phyloP scores from a whole-genome alignment of 2,797 vertebrate genomes.

The Rallus crepitans region DNA sequence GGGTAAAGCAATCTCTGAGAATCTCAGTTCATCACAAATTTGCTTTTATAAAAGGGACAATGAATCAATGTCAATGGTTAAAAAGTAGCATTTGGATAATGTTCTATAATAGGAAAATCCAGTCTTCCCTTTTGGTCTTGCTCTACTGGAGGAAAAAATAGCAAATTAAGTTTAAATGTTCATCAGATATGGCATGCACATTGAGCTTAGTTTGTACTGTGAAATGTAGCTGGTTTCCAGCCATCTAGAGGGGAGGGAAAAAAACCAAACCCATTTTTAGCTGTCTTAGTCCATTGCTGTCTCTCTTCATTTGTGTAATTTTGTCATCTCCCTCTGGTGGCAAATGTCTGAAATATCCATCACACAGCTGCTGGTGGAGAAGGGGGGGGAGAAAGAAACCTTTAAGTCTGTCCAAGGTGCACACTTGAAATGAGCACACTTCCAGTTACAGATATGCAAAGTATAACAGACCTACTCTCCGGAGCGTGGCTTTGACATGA shows the following conservation, averaged over 20 bases:
- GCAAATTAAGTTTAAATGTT: background rate
- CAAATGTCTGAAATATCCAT: background rate
- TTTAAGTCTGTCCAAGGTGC: background rate
- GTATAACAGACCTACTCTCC: background rate
- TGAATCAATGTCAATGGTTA: background rate
- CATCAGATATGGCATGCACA: background rate
- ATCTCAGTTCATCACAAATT: background rate
- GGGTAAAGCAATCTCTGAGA: background rate
- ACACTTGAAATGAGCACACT: background rate
- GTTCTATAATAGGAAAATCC: background rate
- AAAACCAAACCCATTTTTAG: background rate
- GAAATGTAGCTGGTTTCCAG: conserved; percentile 7
- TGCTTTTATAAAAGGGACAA: background rate
- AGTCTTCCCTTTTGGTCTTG: background rate
- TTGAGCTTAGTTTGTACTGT: background rate
- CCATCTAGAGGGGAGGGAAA: fast-evolving
- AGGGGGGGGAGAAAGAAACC: background rate
- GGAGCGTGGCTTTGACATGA: background rate
- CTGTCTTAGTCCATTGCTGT: background rate
- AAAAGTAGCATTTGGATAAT: background rate
- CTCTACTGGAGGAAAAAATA: background rate
- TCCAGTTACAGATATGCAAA: background rate
- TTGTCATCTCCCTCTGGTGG: conserved; percentile 49
- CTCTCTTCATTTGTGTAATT: background rate
- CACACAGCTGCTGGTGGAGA: background rate